Conservation (phyloP, 2,113 vertebrate genomes). For the Canis aureus region DNA sequence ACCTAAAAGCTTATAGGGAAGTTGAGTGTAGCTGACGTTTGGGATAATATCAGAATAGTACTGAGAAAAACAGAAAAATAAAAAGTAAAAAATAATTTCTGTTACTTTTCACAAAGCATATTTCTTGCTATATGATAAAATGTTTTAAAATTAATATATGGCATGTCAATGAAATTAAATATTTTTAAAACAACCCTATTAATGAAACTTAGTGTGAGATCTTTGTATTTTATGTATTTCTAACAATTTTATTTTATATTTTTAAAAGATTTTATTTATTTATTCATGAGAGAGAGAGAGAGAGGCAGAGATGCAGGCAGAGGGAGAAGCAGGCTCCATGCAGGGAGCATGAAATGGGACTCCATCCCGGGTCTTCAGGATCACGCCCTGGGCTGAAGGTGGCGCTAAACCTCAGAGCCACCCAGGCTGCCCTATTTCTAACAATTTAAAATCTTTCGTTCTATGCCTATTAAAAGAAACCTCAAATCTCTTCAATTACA, state of each 20-base stretch:
- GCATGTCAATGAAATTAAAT: not conserved
- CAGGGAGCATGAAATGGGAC: too few relatives aligned
- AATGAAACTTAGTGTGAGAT: slow-evolving; percentile 35
- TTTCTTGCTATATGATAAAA: not conserved
- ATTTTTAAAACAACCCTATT: not conserved
- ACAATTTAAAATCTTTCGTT: slow-evolving; percentile 7
- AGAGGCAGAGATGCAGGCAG: too few relatives aligned
- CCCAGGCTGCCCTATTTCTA: not conserved
- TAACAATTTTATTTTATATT: not conserved
- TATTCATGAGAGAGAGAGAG: too few relatives aligned
- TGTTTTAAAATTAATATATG: not conserved
- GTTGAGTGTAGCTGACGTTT: not conserved
- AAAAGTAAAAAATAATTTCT: not conserved
- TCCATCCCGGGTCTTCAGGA: too few relatives aligned
- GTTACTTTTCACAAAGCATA: not conserved
- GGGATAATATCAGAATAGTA: not conserved
- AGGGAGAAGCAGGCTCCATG: too few relatives aligned
- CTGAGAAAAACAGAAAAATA: not conserved
- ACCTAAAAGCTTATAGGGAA: not conserved
- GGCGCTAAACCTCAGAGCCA: too few relatives aligned
- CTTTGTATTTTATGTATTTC: not conserved
- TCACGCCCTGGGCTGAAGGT: too few relatives aligned
- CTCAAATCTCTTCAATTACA: not conserved
- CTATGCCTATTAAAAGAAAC: not conserved
- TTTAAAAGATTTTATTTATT: too few relatives aligned